Percentiles rank a stretch among this genome's conserved stretches.
Evolutionary conservation across 2,113 vertebrate genomes (phyloP).

Genomic region (Myotis brandtii): DNA sequence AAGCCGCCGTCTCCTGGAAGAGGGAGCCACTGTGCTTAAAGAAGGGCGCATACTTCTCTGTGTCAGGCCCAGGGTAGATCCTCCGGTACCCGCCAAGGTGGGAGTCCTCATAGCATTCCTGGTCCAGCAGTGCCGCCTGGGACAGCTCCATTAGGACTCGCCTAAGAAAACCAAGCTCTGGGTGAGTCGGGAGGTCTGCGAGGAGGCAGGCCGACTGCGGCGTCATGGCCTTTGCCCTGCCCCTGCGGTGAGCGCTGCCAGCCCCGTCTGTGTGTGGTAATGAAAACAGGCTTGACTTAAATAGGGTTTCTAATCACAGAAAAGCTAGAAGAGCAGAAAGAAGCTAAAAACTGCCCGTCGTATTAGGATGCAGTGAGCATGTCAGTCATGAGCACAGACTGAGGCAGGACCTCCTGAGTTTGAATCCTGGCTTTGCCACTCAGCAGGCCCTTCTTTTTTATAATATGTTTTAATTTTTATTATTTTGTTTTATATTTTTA

Average conservation of each 20-base stretch:
- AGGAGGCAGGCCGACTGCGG: neutral
- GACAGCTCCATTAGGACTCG: conserved; percentile 78
- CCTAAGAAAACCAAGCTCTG: conserved; percentile 66
- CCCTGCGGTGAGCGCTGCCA: neutral
- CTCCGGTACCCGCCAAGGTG: conserved; percentile 85
- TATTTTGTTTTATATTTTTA: too few relatives aligned
- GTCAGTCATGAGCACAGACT: neutral
- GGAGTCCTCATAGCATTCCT: conserved; percentile 82
- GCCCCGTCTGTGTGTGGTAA: neutral
- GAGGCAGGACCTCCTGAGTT: neutral
- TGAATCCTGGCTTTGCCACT: neutral
- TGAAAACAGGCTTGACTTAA: neutral
- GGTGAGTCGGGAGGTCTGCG: neutral
- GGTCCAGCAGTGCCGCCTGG: conserved; percentile 82
- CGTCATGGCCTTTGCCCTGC: neutral
- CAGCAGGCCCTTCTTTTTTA: too few relatives aligned
- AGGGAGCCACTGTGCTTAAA: conserved; percentile 87
- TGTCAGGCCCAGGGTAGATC: conserved; percentile 82
- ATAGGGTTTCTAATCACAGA: neutral
- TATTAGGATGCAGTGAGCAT: neutral
- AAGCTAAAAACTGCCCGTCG: neutral
- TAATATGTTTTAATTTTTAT: too few relatives aligned
- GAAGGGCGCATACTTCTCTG: conserved; percentile 82
- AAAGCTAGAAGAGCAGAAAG: neutral
- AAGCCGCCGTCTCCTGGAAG: conserved; percentile 87